Evolutionary conservation across 2,888 invertebrate species (phyloP).

Genomic region (Nematopogon swammerdamellus): DNA sequence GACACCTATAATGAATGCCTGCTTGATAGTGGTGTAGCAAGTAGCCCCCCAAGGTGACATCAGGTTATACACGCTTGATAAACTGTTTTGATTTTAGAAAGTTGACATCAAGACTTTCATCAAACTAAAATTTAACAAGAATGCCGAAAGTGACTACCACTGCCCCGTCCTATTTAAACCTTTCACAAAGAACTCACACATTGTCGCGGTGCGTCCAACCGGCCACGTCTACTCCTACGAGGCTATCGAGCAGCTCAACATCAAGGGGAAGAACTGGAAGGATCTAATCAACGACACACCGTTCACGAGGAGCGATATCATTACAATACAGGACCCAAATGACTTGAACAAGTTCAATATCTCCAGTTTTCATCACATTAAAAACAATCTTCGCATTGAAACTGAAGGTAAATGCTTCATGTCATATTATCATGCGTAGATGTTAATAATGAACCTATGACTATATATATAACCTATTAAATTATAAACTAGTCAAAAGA

Average conservation of each 20-base stretch:
- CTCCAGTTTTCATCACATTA: conserved; percentile 89
- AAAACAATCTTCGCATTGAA: conserved; percentile 83
- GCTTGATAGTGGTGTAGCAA: too few relatives aligned
- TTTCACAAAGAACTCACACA: conserved; percentile 91
- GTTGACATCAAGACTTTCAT: conserved; percentile 77
- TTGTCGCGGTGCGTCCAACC: conserved; percentile 83
- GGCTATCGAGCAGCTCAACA: conserved; percentile 93
- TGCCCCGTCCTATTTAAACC: conserved; percentile 92
- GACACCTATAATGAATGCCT: too few relatives aligned
- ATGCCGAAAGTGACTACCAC: conserved; percentile 78
- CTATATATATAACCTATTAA: too few relatives aligned
- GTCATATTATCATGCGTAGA: too few relatives aligned
- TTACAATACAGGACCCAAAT: conserved; percentile 88
- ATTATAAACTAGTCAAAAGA: too few relatives aligned
- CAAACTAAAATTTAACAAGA: conserved; percentile 86
- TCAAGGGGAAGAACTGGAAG: conserved; percentile 91
- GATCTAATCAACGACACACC: conserved; percentile 89
- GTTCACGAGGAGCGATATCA: conserved; percentile 85
- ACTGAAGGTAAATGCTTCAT: conserved; percentile 65
- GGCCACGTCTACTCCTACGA: conserved; percentile 97
- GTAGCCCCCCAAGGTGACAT: too few relatives aligned
- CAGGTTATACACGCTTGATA: too few relatives aligned
- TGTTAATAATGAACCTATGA: too few relatives aligned
- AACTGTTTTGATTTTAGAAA: conserved; percentile 65
- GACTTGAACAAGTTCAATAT: conserved; percentile 93